Evolutionary conservation across 2,113 vertebrate species (phyloP).

Genomic region (Esox niger): DNA sequence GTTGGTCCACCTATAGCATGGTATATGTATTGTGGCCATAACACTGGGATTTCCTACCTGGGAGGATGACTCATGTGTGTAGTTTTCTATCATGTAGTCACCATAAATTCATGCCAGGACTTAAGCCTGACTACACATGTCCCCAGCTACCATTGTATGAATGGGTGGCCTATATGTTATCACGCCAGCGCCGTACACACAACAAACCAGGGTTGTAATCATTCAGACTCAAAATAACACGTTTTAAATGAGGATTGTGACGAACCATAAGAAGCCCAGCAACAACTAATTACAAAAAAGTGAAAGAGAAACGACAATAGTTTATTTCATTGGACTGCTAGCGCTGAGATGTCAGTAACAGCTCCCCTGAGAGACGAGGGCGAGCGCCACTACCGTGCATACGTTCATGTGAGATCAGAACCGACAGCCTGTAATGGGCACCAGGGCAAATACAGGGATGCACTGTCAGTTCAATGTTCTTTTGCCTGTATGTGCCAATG

Average conservation of each 20-base stretch:
- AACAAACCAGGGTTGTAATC: background rate
- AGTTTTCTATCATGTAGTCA: slow-evolving; percentile 37
- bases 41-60: slow-evolving; percentile 27
- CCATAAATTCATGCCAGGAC: slow-evolving; percentile 40
- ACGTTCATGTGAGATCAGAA: slow-evolving; percentile 66
- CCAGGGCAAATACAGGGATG: slow-evolving; percentile 45
- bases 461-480: slow-evolving; percentile 77
- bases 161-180: background rate
- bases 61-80: slow-evolving; percentile 37
- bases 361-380: slow-evolving; percentile 11
- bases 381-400: slow-evolving; percentile 39
- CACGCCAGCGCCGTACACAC: background rate
- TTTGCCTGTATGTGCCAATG: slow-evolving; percentile 58
- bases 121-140: slow-evolving; percentile 45
- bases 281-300: background rate
- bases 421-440: slow-evolving; percentile 61
- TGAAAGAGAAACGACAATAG: slow-evolving; percentile 5
- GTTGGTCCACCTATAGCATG: too few relatives aligned
- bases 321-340: slow-evolving; percentile 33
- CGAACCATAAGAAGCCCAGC: background rate
- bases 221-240: too few relatives aligned
- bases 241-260: background rate
- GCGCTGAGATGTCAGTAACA: slow-evolving; percentile 8
- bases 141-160: slow-evolving; percentile 9
- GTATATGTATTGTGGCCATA: slow-evolving; percentile 12